Base-by-base conservation (phyloP, 2,797 vertebrate species). In the Anomalospiza imberbis region DNA sequence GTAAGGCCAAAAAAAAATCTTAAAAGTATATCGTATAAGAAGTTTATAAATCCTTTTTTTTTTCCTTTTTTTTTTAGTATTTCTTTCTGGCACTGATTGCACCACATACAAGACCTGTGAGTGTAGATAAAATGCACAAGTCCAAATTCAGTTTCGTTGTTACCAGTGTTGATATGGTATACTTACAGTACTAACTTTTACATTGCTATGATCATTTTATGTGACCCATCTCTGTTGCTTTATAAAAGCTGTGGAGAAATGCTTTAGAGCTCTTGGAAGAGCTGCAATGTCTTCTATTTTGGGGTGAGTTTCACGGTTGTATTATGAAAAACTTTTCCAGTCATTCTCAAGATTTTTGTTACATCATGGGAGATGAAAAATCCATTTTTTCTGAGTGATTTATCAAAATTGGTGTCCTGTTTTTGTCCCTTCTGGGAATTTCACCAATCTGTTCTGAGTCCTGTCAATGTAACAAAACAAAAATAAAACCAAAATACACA, bases 61-160 rank as follows among this genome's bases (percentile, higher is more conserved):
- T 14, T 45, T 8, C n/a, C 38, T n/a, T 54, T 44, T 14, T 40
- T 57, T 17, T 25, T 48, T 14, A 12, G 19, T 13, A 9, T 29
- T 61, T 32, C 1, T 34, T 78, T 38, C 9, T 58, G 10, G 1
- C 11, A 3, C 6, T 36, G 2, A 9, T 32, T 34, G 6, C 1
- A 63, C 6, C 22, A 90, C 53, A 53, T 28, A 19, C 3, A 60
- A 29, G 13, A 51, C 5, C 13, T 44, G 4, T 14, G 24, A 36
- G 3, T 47, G 11, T 20, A 54, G 12, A 65, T 42, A 47, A 88
- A 55, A 42, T 8, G 7, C 10, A 29, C 2, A 12, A 24, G 3
- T 57, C 6, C 13, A 61, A 60, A 81, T 66, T 44, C 8, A 76
- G 16, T 16, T 24, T 45, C n/a, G 2, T 25, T 68, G 4, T 76